These are phyloP conservation scores for Syrista parreyssii DNA, from an alignment of 2,888 invertebrate genomes.

Conservation along the genomic window DNA sequence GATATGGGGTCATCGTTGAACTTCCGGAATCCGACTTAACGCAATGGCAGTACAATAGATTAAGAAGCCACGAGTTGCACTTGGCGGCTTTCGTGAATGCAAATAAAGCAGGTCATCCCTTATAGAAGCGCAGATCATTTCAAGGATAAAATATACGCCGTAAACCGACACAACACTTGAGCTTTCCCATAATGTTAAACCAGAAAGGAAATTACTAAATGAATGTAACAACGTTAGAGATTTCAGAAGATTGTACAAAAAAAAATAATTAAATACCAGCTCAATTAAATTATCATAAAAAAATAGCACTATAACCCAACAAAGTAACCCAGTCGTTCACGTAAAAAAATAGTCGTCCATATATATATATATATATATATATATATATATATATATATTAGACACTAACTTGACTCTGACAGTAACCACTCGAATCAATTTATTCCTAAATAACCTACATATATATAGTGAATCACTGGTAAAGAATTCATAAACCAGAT, in stretches of 20 bases:
- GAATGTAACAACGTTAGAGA: neutral
- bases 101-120: neutral
- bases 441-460: no score
- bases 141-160: neutral
- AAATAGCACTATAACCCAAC: neutral
- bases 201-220: neutral
- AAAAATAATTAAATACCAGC: neutral
- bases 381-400: no score
- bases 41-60: neutral
- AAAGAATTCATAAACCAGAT: no score
- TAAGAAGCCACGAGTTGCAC: neutral
- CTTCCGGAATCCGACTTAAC: neutral
- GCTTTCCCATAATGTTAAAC: neutral
- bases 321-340: neutral
- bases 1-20: neutral
- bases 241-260: neutral
- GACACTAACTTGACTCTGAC: no score
- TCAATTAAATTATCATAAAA: neutral
- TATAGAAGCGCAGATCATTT: neutral
- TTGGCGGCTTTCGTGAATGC: neutral
- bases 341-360: neutral
- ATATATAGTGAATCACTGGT: no score
- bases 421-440: no score
- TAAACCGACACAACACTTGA: no score
- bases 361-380: no score